Percentiles rank a stretch among this genome's conserved stretches.
Conservation (phyloP, 2,888 invertebrate species). For the Brachyopa scutellaris region DNA sequence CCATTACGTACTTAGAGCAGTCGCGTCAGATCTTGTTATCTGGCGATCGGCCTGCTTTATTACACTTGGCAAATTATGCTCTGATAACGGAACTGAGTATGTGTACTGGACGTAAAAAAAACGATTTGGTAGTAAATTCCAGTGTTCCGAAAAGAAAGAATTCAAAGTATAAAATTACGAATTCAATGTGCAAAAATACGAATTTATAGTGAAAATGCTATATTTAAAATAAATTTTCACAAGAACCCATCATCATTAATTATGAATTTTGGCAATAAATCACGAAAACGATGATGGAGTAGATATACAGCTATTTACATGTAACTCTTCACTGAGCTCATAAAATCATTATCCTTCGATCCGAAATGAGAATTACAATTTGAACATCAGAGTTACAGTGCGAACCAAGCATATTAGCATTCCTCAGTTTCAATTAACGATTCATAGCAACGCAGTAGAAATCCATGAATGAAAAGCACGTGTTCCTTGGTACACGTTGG, state of each 20-base stretch:
- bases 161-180: too few relatives aligned
- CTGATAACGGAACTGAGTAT: too few relatives aligned
- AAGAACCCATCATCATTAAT: conserved; percentile 47
- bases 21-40: too few relatives aligned
- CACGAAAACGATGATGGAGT: conserved; percentile 10
- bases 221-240: conserved; percentile 25
- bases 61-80: too few relatives aligned
- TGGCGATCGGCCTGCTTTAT: too few relatives aligned
- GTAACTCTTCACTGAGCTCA: conserved; percentile 4
- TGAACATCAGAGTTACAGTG: neutral
- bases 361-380: neutral
- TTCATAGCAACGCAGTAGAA: neutral
- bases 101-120: too few relatives aligned
- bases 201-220: too few relatives aligned
- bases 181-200: too few relatives aligned
- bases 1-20: too few relatives aligned
- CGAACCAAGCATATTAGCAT: neutral
- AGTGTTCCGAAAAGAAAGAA: too few relatives aligned
- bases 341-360: conserved; percentile 1
- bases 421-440: neutral
- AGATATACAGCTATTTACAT: neutral
- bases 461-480: conserved; percentile 36
- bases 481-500: neutral
- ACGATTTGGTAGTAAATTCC: too few relatives aligned
- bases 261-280: conserved; percentile 23